Evolutionary conservation across 2,888 invertebrate genomes (phyloP), one percentile per base, ranked within the genome.

Genomic region (Polydesmus complanatus): DNA sequence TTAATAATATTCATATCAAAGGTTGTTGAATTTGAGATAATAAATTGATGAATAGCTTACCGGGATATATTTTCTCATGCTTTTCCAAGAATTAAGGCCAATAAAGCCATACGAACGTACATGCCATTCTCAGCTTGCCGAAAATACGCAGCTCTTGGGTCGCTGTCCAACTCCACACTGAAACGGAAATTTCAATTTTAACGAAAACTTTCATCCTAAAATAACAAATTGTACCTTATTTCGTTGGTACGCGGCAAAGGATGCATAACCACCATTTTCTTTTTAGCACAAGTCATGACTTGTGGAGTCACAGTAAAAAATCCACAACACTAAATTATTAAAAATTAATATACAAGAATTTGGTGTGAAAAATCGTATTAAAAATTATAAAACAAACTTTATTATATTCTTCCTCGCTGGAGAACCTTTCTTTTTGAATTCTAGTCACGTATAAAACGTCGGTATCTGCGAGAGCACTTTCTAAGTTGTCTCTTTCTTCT

Each of bases 371-470:
- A 21, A 21, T 8, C 5, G 21, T 18, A n/a, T 19, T 14, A 51
- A 14, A 51, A 51, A 14, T 23, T 23, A 21, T 5, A 14, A 8
- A 49, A 55, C 8, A 72, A 77, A 92, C 93, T 80, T 84, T 80
- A 63, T 89, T 79, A 73, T 96, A 98, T 69, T 93, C 91, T 64
- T 86, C 85, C 69, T 85, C 80, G 47, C 82, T 83, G 5, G 79
- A 73, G 73, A 98, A 97, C 68, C 97, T 79, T 75, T 98, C 98
- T 54, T 85, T 82, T 73, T 99, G 98, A 68, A 99, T 94, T 67
- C 98, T 82, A 0, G 98, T 99, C 88, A 98, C 92, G 72, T 99
- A 98, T 27, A 99, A 77, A 0, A 99, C 96, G 75, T 99, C 97
- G 0, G 96, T 96, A 64, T 89, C 91, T 0, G 85, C 84, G 37